These are phyloP conservation scores for Ecdyonurus torrentis DNA, from an alignment of 2,888 invertebrate species.

Conservation along the genomic window DNA sequence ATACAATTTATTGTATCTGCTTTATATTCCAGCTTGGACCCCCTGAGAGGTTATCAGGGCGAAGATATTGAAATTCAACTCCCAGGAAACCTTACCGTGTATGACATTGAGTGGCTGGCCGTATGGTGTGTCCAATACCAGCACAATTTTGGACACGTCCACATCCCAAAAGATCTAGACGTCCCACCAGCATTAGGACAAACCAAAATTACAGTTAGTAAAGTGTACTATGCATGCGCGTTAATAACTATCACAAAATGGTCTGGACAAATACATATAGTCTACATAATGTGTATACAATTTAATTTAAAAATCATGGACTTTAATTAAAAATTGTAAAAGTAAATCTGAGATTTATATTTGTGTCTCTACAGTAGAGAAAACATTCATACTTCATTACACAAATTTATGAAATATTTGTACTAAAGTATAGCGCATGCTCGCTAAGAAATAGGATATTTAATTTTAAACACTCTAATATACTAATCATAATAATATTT, in stretches of 20 bases:
- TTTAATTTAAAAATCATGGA: too few relatives aligned
- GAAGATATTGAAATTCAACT: constrained; percentile 83
- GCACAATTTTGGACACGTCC: constrained; percentile 82
- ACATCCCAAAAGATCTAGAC: constrained; percentile 70
- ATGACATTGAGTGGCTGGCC: constrained; percentile 82
- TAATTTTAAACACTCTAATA: too few relatives aligned
- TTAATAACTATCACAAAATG: too few relatives aligned
- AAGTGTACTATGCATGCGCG: too few relatives aligned
- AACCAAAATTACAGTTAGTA: constrained; percentile 76
- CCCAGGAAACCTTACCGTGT: constrained; percentile 67
- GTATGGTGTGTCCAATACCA: constrained; percentile 83
- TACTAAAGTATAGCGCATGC: too few relatives aligned
- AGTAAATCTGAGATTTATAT: too few relatives aligned
- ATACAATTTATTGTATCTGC: neutral
- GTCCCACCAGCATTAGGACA: constrained; percentile 82
- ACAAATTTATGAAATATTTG: too few relatives aligned
- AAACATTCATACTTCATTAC: too few relatives aligned
- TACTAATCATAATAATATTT: neutral
- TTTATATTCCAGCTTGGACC: constrained; percentile 37
- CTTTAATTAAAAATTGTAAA: neutral
- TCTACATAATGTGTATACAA: too few relatives aligned
- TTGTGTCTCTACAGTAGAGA: too few relatives aligned
- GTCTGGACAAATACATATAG: too few relatives aligned
- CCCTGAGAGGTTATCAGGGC: constrained; percentile 71
- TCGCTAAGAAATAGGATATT: too few relatives aligned